phyloP scores from a whole-genome alignment of 1,140 invertebrate genomes.

The Hestina assimilis region DNA sequence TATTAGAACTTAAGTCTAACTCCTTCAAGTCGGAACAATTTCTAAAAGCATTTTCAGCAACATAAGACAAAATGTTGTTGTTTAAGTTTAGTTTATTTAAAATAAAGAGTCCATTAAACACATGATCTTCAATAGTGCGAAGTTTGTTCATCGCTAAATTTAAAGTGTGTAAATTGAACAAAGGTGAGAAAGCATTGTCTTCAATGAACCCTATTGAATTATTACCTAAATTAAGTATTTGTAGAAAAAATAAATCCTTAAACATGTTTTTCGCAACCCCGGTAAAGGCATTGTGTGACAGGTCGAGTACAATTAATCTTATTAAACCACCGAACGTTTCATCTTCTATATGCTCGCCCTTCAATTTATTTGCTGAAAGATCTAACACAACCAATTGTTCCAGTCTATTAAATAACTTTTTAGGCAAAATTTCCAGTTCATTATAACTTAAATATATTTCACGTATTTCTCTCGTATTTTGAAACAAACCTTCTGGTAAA shows the following conservation, averaged over 20 bases:
- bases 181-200: conserved; percentile 87
- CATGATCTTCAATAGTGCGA: conserved; percentile 84
- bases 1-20: conserved; percentile 90
- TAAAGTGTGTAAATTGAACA: conserved; percentile 90
- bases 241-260: conserved; percentile 88
- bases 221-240: conserved; percentile 88
- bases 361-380: conserved; percentile 85
- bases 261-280: conserved; percentile 84
- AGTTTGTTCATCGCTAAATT: conserved; percentile 88
- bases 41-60: conserved; percentile 88
- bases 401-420: conserved; percentile 83
- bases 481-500: conserved; percentile 85
- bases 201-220: conserved; percentile 88
- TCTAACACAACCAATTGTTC: conserved; percentile 85
- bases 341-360: conserved; percentile 82
- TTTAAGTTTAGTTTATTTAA: conserved; percentile 88
- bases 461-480: conserved; percentile 82
- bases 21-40: conserved; percentile 90
- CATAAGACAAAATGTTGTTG: conserved; percentile 85
- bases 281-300: conserved; percentile 83
- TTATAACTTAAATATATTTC: conserved; percentile 88
- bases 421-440: conserved; percentile 84
- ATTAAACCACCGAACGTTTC: conserved; percentile 85
- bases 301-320: conserved; percentile 83
- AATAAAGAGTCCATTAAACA: conserved; percentile 90